Base-by-base conservation (phyloP, 2,113 vertebrate species). In the Pomatostomus ruficeps region DNA sequence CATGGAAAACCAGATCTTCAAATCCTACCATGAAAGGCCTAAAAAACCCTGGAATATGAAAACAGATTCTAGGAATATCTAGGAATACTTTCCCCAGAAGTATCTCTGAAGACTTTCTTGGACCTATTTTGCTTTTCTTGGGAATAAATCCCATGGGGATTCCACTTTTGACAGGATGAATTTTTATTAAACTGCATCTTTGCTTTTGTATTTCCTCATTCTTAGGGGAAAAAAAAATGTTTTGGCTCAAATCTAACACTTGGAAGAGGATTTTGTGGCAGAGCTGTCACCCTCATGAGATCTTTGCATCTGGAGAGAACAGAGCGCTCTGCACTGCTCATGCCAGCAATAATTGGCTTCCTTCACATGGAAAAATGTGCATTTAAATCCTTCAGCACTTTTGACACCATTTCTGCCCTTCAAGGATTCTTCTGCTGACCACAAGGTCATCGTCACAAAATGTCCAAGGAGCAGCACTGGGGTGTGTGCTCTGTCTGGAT, bases 281-380 rank as follows among this genome's bases (percentile, higher is more conserved):
- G 71, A 61, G 66, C 62, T 33, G 65, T 78, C 90, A 70, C 36
- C 3, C 0, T 18, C 33, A 29, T 25, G 38, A 5, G 4, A 62
- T 28, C 70, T 65, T 29, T 23, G 2, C 19, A 66, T 46, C 61
- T 66, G 59, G n/a, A 42, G 55, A 77, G 22, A 1, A 19, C 19
- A 61, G 63, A 61, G 73, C 29, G 46, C 40, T 38, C 42, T 19
- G 0, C 2, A 6, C 21, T 22, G 36, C 20, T 78, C 75, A 40
- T 38, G 51, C 51, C 65, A 74, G 15, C 6, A 73, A 55, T 11
- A 46, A 46, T 2, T 74, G 65, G n/a, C 66, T 91, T 54, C 65
- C 40, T 59, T 78, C 71, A 51, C 0, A 0, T 2, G 10, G 33
- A 77, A 82, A 83, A 82, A 66, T 1, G 18, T 6, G 1, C 23